Conservation (phyloP, 2,113 vertebrate species). For the western clawed frog (Xenopus tropicalis) region UCB_Xtro_10.0 CM004452.2:48171001-48171500, state of each 20-base stretch:
- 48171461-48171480: neutral
- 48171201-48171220: neutral
- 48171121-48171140: neutral
- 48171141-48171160: neutral
- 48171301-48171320: neutral
- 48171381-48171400: neutral
- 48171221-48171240: neutral
- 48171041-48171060: no score
- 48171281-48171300: neutral
- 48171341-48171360: neutral
- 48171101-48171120: no score
- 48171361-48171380: neutral
- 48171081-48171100: no score
- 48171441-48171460: slow-evolving; percentile 35
- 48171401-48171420: neutral
- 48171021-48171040: no score
- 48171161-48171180: neutral
- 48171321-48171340: neutral
- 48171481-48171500: neutral
- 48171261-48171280: neutral
- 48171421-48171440: neutral
- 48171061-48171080: no score
- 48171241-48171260: neutral
- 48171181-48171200: neutral
- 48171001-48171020: no score